Base-by-base conservation (phyloP, 2,113 vertebrate species). In the Hippocampus guttulatus region DNA sequence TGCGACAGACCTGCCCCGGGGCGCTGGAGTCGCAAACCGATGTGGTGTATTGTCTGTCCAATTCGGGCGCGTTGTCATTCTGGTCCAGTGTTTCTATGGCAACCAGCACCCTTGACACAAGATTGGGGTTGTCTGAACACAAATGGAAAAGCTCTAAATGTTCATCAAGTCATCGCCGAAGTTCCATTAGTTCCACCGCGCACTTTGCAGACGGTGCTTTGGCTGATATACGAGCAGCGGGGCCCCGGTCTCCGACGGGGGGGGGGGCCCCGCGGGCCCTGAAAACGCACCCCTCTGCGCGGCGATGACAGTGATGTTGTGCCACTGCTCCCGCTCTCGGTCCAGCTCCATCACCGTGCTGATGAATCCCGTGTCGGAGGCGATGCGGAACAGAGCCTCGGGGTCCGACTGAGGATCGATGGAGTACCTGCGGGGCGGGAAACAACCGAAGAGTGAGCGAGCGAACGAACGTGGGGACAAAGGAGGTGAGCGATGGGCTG, bases 251-350 rank as follows among this genome's bases (percentile, higher is more conserved):
- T 11, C 15, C 2, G 76, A 30, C 61, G 20, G 72, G n/a, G 40
- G 57, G 40, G 66, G 27, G 27, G 27, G 2, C 60, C 23, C 57
- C 12, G 6, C 25, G 3, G 54, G 68, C 70, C 33, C 33, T 4
- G 40, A 11, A 25, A 8, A 65, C 91, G 83, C 92, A 95, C 95
- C 95, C 68, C 94, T 91, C 88, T 96, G 94, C 9, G 93, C 93
- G 81, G 95, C 95, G 60, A 94, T 90, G 81, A 96, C 91, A 0
- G 94, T 95, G 86, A 96, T 90, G 82, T 95, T 95, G 81, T 95
- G 94, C 94, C 94, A 95, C 82, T 92, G 90, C 54, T 89, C 91
- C 61, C 76, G 80, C 82, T 96, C 95, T 0, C 95, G 92, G 89
- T 96, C 95, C 85, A 96, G 81, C 76, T 93, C 90, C 82, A 82